phyloP scores from a whole-genome alignment of 2,888 invertebrate species.

The Sphinx pinastri region DNA sequence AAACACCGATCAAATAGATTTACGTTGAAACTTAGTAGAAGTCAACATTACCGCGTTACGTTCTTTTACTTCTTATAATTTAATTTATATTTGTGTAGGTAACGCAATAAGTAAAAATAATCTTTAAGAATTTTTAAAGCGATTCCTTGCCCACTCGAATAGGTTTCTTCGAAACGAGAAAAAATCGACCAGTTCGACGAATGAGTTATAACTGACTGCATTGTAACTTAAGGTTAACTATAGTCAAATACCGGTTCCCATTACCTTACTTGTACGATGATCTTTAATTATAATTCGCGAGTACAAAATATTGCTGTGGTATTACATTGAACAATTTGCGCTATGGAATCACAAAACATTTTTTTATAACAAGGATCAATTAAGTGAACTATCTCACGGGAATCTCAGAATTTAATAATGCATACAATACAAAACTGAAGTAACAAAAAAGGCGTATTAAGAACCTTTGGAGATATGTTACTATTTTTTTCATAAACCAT shows the following conservation, averaged over 20 bases:
- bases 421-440: conserved; percentile 55
- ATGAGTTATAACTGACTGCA: conserved; percentile 45
- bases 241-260: conserved; percentile 26
- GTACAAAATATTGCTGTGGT: not conserved
- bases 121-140: conserved; percentile 16
- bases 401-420: conserved; percentile 52
- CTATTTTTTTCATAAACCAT: conserved; percentile 56
- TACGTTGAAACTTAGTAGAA: not conserved
- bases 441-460: conserved; percentile 66
- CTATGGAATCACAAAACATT: not conserved
- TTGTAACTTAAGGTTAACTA: conserved; percentile 44
- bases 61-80: not conserved
- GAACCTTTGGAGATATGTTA: conserved; percentile 56
- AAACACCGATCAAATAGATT: no score
- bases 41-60: not conserved
- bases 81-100: not conserved
- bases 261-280: conserved; percentile 6
- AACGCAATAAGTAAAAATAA: conserved; percentile 13
- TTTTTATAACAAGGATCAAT: conserved; percentile 38
- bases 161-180: conserved; percentile 23
- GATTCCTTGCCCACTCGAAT: conserved; percentile 14
- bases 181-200: conserved; percentile 32
- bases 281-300: conserved; percentile 30
- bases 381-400: conserved; percentile 59
- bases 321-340: not conserved